A percentile compares a stretch with the other conserved stretches of the same genome.
phyloP scores from a whole-genome alignment of 2,888 invertebrate species.

The Meganola albula region DNA sequence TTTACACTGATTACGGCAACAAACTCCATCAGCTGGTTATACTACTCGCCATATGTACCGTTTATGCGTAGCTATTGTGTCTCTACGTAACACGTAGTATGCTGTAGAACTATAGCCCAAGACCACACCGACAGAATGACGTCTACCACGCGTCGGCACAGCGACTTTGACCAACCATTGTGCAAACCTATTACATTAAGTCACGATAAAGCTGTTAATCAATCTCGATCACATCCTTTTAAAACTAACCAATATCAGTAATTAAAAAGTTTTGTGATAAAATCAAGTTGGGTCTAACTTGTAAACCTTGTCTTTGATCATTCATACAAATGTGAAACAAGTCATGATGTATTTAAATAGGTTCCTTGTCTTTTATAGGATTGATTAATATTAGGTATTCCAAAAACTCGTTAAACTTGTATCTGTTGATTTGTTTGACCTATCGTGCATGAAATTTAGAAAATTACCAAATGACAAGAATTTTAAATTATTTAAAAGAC shows the following conservation, averaged over 20 bases:
- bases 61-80: slow-evolving; percentile 19
- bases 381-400: too few relatives aligned
- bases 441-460: too few relatives aligned
- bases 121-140: background rate
- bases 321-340: slow-evolving; percentile 3
- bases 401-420: too few relatives aligned
- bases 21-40: too few relatives aligned
- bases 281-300: slow-evolving; percentile 12
- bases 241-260: slow-evolving; percentile 20
- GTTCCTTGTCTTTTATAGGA: background rate
- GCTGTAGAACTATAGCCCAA: too few relatives aligned
- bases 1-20: too few relatives aligned
- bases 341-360: too few relatives aligned
- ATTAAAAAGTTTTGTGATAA: slow-evolving; percentile 21
- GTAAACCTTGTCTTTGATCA: slow-evolving; percentile 13
- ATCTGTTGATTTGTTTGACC: too few relatives aligned
- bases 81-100: slow-evolving; percentile 19
- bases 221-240: slow-evolving; percentile 26
- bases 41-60: too few relatives aligned
- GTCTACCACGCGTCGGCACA: background rate
- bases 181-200: slow-evolving; percentile 23
- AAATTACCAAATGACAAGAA: too few relatives aligned
- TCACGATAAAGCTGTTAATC: slow-evolving; percentile 22
- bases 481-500: too few relatives aligned
- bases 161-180: slow-evolving; percentile 17